Evolutionary conservation across 2,888 invertebrate species (phyloP), one percentile per base, ranked within the genome.

Genomic region (Eubasilissa splendida): DNA sequence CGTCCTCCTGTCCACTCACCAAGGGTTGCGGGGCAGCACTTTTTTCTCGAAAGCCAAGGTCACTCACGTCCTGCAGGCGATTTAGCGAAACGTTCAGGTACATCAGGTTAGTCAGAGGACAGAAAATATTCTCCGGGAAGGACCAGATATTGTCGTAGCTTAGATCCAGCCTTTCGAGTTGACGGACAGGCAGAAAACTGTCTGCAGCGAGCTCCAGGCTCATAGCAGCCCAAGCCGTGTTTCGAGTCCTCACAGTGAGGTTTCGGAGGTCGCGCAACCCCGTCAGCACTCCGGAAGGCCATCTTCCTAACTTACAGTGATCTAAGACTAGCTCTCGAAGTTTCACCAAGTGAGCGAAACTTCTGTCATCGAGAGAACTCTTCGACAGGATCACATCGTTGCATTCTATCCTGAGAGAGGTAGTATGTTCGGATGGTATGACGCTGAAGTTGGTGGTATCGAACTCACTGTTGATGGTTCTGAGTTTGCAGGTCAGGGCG

Each of bases 141-240:
- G 95, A 95, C 96, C 96, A 96, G 87, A 97, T 96, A 88, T 96
- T 96, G 88, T 97, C 96, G 86, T 94, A 94, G 86, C 96, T 96
- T 84, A 97, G 90, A 87, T 97, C 97, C 84, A 97, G 91, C 85
- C 95, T 92, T 88, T 96, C 96, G 85, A 97, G 91, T 87, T 96
- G 95, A 83, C 94, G 92, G 80, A 95, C 94, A 81, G 93, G 93
- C 81, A 93, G 91, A 88, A 96, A 96, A 85, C 95, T 95, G 84
- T 95, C 94, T 58, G 93, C 91, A 85, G 95, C 94, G 86, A 97
- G 92, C 88, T 96, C 96, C 86, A 97, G 91, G 86, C 94, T 96
- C 90, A 96, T 93, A 75, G 95, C 94, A 14, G 95, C 94, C 95
- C 96, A 96, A 86, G 95, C 93, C 73, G 94, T 94, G 88, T 96